Percentiles rank a stretch among this genome's conserved stretches.
Evolutionary conservation across 2,888 invertebrate genomes (phyloP).

Genomic region (Sesia bembeciformis): DNA sequence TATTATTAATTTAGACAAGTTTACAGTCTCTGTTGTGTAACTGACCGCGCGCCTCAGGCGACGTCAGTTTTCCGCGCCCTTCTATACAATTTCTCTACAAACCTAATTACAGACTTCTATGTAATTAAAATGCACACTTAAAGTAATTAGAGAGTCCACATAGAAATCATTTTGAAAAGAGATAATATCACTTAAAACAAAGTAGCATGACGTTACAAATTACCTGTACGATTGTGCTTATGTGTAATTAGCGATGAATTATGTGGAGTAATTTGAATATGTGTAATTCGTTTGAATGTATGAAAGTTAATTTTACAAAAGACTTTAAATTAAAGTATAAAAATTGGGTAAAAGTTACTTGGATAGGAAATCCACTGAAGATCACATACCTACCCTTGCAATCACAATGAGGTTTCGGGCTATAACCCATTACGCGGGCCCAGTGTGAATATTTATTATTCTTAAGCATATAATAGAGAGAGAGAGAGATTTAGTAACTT

Average conservation of each 20-base stretch:
- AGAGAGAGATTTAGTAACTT: too few species aligned
- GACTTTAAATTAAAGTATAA: too few species aligned
- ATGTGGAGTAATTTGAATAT: background rate
- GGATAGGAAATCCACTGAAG: background rate
- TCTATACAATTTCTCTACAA: slow-evolving; percentile 29
- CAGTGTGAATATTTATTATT: background rate
- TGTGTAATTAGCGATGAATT: background rate
- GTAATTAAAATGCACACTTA: slow-evolving; percentile 60
- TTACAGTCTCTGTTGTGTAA: slow-evolving; percentile 14
- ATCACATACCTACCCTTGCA: background rate
- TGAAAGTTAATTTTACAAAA: too few species aligned
- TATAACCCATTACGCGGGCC: background rate
- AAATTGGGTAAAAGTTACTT: too few species aligned
- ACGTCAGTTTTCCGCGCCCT: slow-evolving; percentile 44
- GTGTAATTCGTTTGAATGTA: background rate
- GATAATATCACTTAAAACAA: slow-evolving; percentile 43
- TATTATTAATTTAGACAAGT: slow-evolving; percentile 10
- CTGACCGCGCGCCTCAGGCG: slow-evolving; percentile 27
- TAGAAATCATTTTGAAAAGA: slow-evolving; percentile 47
- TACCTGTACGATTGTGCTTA: background rate
- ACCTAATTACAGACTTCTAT: slow-evolving; percentile 21
- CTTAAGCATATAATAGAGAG: too few species aligned
- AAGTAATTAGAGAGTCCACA: slow-evolving; percentile 48
- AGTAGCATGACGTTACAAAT: background rate
- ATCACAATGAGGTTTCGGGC: background rate